phyloP scores from a whole-genome alignment of 2,888 invertebrate species.

The Acronicta psi region DNA sequence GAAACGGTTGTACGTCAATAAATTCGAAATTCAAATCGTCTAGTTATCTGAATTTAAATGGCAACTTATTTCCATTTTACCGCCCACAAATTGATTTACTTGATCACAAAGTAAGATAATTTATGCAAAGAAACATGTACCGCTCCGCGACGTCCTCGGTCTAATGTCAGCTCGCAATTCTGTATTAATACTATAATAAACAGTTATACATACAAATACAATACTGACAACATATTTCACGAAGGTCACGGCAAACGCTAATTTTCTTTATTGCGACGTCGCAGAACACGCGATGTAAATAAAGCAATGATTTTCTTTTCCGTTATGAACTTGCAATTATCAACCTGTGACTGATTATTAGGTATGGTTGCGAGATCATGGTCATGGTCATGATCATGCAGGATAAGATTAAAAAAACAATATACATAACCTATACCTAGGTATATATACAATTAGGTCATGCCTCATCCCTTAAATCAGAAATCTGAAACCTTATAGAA shows the following conservation, averaged over 20 bases:
- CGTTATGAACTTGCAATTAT: constrained; percentile 44
- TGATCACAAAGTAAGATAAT: constrained; percentile 71
- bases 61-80: constrained; percentile 57
- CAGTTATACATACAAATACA: constrained; percentile 67
- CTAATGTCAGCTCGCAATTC: constrained; percentile 73
- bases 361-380: too few relatives aligned
- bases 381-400: too few relatives aligned
- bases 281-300: constrained; percentile 74
- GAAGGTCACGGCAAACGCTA: constrained; percentile 82
- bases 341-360: constrained; percentile 10
- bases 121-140: constrained; percentile 85
- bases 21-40: constrained; percentile 46
- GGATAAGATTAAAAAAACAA: too few relatives aligned
- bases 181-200: constrained; percentile 70
- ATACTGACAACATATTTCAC: constrained; percentile 62
- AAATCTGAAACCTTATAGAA: too few relatives aligned
- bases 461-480: too few relatives aligned
- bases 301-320: constrained; percentile 61
- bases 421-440: too few relatives aligned
- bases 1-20: constrained; percentile 30
- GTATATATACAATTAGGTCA: too few relatives aligned
- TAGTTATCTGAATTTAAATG: constrained; percentile 58
- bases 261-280: constrained; percentile 78
- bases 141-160: constrained; percentile 77
- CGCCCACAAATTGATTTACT: constrained; percentile 68